A percentile compares a stretch with the other conserved stretches of the same genome.
phyloP scores from a whole-genome alignment of 2,888 invertebrate genomes.

The Ametastegia equiseti region DNA sequence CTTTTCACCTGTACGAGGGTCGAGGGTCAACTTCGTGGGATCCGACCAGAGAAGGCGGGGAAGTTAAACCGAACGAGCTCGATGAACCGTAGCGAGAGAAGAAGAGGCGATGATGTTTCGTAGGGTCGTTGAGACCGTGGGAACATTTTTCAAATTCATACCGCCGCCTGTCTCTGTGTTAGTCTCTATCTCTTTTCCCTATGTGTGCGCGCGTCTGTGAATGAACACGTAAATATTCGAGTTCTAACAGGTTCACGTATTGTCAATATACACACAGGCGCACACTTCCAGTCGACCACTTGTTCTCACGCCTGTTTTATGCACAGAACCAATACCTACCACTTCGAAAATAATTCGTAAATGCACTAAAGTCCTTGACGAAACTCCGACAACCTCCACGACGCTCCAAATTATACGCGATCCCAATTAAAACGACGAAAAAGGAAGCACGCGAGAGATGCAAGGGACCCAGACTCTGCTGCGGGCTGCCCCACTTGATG shows the following conservation, averaged over 20 bases:
- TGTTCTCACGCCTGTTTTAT: too few species aligned
- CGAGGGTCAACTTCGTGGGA: neutral
- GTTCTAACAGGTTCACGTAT: too few species aligned
- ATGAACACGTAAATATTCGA: too few species aligned
- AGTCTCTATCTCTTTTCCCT: neutral
- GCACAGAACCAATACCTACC: too few species aligned
- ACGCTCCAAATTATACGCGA: too few species aligned
- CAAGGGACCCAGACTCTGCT: too few species aligned
- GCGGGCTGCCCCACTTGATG: neutral
- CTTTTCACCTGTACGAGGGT: neutral
- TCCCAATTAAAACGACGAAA: neutral
- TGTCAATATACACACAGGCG: too few species aligned
- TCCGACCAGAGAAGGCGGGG: neutral
- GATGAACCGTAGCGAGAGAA: slow-evolving; percentile 31
- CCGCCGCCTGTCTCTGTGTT: neutral
- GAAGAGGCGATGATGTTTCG: slow-evolving; percentile 60
- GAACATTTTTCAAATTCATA: slow-evolving; percentile 68
- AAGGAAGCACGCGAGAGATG: neutral
- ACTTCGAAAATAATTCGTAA: too few species aligned
- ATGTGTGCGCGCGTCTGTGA: neutral
- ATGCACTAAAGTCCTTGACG: too few species aligned
- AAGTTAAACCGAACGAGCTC: neutral
- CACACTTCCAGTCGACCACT: too few species aligned
- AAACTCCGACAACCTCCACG: too few species aligned
- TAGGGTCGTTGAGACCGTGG: slow-evolving; percentile 66